Evolutionary conservation across 1,140 invertebrate genomes (phyloP), one percentile per base, ranked within the genome.

Genomic region (Protaetia brevitarsis): DNA sequence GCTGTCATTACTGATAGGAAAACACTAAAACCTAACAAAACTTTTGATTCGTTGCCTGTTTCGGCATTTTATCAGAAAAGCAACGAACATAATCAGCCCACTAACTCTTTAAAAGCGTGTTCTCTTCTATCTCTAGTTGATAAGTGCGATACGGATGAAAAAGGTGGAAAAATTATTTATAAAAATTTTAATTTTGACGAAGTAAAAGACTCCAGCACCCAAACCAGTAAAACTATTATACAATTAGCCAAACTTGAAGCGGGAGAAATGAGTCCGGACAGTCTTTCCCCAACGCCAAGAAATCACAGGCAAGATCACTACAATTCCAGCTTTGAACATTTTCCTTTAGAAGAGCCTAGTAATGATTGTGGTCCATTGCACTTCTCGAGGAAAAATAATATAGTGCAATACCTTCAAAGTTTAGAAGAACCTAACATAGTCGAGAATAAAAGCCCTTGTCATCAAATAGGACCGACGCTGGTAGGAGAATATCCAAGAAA

Each of bases 141-240:
- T 59, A 51, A 51, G 41, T 59, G 57, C n/a, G 29, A 59, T 31
- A 59, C 11, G 6, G 57, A 59, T 59, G 27, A 59, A 31, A 59
- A 29, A 29, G 27, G 41, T 51, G 41, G 41, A 23, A 16, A 51
- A 26, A 51, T 51, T 23, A 51, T 51, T 51, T 62, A 62, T 23
- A 62, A 62, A 62, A 62, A 62, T 27, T 62, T 21, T n/a, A 62
- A 62, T 19, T 36, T 62, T 23, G 60, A 62, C 8, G 60, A 62
- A 36, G 31, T 62, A 19, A 31, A 30, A 31, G 60, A 62, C 26
- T 62, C 30, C 2, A 30, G 51, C 11, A 67, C 66, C 4, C 66
- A 67, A 63, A 67, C 66, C 7, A 67, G 66, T 23, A 67, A 67
- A 59, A 67, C 66, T 16, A 67, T 67, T 28, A 34, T 67, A 27